phyloP scores from a whole-genome alignment of 1,140 invertebrate genomes.

The Drosophila pruinosa region DNA sequence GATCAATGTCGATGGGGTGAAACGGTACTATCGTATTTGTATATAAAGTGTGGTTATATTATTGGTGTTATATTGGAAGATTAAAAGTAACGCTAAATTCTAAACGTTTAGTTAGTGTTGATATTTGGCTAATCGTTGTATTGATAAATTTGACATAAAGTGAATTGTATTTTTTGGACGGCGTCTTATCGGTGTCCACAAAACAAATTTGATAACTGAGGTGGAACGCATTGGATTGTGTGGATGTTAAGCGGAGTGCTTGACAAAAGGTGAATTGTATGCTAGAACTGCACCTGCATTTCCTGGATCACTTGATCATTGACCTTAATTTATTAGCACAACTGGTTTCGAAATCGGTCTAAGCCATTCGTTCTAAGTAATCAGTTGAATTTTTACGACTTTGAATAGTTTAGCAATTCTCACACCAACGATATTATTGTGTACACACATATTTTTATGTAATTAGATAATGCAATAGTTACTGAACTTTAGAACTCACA shows the following conservation, averaged over 20 bases:
- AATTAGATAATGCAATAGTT: neutral
- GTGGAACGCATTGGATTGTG: too few species aligned
- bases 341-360: neutral
- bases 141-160: too few species aligned
- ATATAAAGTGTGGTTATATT: neutral
- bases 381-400: neutral
- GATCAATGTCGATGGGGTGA: constrained; percentile 87
- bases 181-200: too few species aligned
- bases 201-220: neutral
- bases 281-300: neutral
- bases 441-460: neutral
- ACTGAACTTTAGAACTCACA: neutral
- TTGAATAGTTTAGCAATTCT: neutral
- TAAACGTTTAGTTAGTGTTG: neutral
- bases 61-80: neutral
- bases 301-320: neutral
- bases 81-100: neutral
- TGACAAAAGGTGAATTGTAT: neutral
- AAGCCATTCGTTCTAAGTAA: neutral
- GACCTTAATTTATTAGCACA: neutral
- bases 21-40: constrained; percentile 78
- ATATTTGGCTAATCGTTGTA: too few species aligned
- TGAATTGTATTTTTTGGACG: neutral
- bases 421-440: neutral
- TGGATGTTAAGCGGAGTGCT: neutral